Evolutionary conservation across 1,140 invertebrate species (phyloP), one percentile per base, ranked within the genome.

Genomic region (Apis cerana): DNA sequence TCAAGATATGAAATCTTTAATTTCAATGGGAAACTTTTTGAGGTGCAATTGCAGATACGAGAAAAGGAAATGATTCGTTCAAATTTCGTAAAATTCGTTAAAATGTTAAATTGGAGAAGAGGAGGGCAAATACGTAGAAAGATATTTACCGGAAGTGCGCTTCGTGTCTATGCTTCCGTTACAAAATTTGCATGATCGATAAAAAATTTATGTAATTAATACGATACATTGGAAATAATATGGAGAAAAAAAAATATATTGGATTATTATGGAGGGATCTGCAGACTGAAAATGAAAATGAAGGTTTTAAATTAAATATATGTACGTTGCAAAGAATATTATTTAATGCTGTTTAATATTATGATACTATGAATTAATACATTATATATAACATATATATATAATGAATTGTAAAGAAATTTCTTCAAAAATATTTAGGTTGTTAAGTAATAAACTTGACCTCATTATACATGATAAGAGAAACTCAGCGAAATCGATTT

Each of bases 1-100:
- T 75, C n/a, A 58, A 69, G 80, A 48, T 15, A 23, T 11, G 19
- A 61, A 75, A 54, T 15, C 71, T 48, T 23, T 23, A 75, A 75
- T 48, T 75, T 48, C 5, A 0, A 61, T 23, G 71, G 13, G 23
- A 48, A 75, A 62, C n/a, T 62, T 23, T 52, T 61, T 21, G 64
- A n/a, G 27, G 8, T 15, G 48, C 23, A 15, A 27, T 33, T 59
- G 10, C 61, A 83, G 19, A 27, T 58, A 27, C 7, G 59, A 52
- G 5, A 43, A 43, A 43, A 5, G 33, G 4, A 2, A 43, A 43
- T 43, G 33, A 43, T 43, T 43, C 33, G 33, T 43, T 43, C 33
- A 43, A 43, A 43, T 43, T 43, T 43, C 33, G 33, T 43, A 43
- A 43, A 43, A 43, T 43, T 43, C 33, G 33, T 43, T 43, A 43